Conservation (phyloP, 2,888 invertebrate genomes). For the Lasioglossum zephyrum region DNA sequence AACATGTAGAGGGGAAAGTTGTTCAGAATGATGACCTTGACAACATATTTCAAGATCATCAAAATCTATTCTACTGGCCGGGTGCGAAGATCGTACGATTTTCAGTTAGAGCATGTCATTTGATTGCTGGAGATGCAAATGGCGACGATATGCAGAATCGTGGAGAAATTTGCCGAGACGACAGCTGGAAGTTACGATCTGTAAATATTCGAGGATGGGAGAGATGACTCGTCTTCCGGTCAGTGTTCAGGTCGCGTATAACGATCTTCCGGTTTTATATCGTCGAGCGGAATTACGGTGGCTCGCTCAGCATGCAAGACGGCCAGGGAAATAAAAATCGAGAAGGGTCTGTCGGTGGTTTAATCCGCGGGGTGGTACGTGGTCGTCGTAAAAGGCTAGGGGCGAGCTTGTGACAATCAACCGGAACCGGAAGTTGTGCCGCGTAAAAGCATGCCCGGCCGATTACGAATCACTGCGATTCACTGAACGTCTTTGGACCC, state of each 20-base stretch:
- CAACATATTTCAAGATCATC: too few species aligned
- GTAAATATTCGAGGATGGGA: constrained; percentile 40
- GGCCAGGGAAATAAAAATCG: constrained; percentile 49
- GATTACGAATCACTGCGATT: constrained; percentile 29
- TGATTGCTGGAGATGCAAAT: not conserved
- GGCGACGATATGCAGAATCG: not conserved
- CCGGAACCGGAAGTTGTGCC: constrained; percentile 22
- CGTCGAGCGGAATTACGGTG: constrained; percentile 31
- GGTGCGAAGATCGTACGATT: too few species aligned
- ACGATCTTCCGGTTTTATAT: constrained; percentile 52
- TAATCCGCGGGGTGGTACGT: constrained; percentile 43
- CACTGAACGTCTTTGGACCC: not conserved
- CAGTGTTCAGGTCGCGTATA: constrained; percentile 45
- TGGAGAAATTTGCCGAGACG: not conserved
- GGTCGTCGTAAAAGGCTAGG: constrained; percentile 39
- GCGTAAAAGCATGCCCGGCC: constrained; percentile 19
- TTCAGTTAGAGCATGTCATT: not conserved
- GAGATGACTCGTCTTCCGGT: constrained; percentile 44
- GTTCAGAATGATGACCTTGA: too few species aligned
- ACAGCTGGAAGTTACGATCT: constrained; percentile 45
- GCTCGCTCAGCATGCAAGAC: constrained; percentile 22
- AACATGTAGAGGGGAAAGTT: too few species aligned
- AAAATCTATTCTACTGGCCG: too few species aligned
- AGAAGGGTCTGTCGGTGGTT: constrained; percentile 29
- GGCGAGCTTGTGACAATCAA: constrained; percentile 31